phyloP scores from a whole-genome alignment of 2,888 invertebrate species.

The Polydrusus pterygomalis region DNA sequence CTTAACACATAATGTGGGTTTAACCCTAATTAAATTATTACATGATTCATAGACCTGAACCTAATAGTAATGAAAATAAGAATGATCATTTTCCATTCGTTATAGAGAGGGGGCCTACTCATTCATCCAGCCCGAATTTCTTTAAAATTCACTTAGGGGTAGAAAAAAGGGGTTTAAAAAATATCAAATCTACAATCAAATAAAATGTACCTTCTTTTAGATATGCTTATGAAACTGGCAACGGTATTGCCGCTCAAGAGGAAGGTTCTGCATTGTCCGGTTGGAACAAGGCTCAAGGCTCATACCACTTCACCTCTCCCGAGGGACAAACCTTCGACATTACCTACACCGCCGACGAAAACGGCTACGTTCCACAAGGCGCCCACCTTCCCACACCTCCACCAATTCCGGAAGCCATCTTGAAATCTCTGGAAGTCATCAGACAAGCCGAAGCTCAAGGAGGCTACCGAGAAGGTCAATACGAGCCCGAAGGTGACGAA shows the following conservation, averaged over 20 bases:
- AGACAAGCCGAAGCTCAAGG: constrained; percentile 52
- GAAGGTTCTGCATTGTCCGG: constrained; percentile 65
- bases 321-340: constrained; percentile 69
- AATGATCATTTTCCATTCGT: too few species aligned
- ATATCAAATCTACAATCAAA: too few species aligned
- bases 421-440: constrained; percentile 55
- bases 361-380: constrained; percentile 80
- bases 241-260: constrained; percentile 72
- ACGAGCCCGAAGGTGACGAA: constrained; percentile 53
- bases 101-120: too few species aligned
- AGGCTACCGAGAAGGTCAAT: constrained; percentile 45
- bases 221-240: constrained; percentile 75
- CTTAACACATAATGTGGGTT: too few species aligned
- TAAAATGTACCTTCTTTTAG: constrained; percentile 32
- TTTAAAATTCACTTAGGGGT: too few species aligned
- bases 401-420: constrained; percentile 80
- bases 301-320: constrained; percentile 63
- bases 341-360: constrained; percentile 81
- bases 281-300: constrained; percentile 61
- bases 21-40: too few species aligned
- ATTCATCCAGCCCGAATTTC: too few species aligned
- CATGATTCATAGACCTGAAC: too few species aligned
- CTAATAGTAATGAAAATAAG: too few species aligned
- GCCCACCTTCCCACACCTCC: constrained; percentile 78
- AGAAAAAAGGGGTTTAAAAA: too few species aligned